Conservation (phyloP, 2,888 invertebrate species). For the Ectemnius lituratus region DNA sequence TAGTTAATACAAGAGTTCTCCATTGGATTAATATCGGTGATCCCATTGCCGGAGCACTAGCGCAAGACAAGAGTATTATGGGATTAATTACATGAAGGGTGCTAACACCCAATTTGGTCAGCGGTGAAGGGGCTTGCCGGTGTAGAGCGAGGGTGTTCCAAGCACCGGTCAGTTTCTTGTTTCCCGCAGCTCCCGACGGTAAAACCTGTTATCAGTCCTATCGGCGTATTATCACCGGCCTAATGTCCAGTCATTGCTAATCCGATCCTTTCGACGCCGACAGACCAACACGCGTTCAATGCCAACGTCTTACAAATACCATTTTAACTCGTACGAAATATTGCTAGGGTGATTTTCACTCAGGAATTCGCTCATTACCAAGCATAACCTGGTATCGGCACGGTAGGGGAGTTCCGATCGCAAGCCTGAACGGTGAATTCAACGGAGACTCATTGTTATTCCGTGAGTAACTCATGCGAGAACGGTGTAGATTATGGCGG, state of each 20-base stretch:
- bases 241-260: background rate
- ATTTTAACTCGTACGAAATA: too few relatives aligned
- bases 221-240: background rate
- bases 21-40: constrained; percentile 33
- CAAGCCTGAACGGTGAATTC: constrained; percentile 27
- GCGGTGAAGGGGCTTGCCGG: constrained; percentile 65
- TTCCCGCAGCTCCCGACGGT: constrained; percentile 25
- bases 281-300: too few relatives aligned
- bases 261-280: background rate
- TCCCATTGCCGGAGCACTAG: constrained; percentile 39
- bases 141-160: constrained; percentile 57
- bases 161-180: constrained; percentile 45
- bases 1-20: background rate
- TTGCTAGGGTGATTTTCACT: too few relatives aligned
- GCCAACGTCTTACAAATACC: too few relatives aligned
- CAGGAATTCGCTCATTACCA: too few relatives aligned
- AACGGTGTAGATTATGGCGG: constrained; percentile 58
- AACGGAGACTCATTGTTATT: constrained; percentile 73
- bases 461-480: constrained; percentile 67
- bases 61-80: constrained; percentile 71
- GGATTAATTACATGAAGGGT: constrained; percentile 76
- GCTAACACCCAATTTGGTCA: constrained; percentile 74
- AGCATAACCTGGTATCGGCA: background rate
- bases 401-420: constrained; percentile 32
- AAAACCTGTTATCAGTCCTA: constrained; percentile 38